phyloP scores from a whole-genome alignment of 1,140 invertebrate genomes.

The Papilio glaucus region DNA sequence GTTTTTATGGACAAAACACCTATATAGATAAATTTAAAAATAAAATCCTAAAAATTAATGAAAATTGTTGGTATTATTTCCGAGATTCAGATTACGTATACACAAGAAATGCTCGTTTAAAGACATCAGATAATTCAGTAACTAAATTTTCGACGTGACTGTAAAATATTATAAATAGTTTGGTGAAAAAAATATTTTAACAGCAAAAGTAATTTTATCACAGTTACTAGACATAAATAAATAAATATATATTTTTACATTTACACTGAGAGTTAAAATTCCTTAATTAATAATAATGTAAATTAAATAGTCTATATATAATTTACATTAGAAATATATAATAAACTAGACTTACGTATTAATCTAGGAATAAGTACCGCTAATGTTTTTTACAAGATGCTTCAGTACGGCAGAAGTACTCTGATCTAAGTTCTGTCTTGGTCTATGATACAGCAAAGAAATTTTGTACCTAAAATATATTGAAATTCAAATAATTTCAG shows the following conservation, averaged over 20 bases:
- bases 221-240: conserved; percentile 73
- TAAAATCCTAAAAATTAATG: no score
- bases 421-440: no score
- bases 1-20: no score
- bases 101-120: no score
- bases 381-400: conserved; percentile 25
- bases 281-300: conserved; percentile 23
- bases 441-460: no score
- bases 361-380: conserved; percentile 23
- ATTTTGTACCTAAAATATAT: no score
- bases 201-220: conserved; percentile 62
- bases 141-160: background rate
- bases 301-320: conserved; percentile 26
- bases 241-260: conserved; percentile 76
- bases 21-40: no score
- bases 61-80: no score
- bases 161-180: background rate
- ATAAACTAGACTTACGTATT: background rate
- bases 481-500: no score
- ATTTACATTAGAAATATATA: conserved; percentile 29
- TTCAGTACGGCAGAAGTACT: background rate
- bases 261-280: conserved; percentile 46
- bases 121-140: background rate
- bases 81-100: no score
- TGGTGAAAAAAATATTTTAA: conserved; percentile 50